Conservation (phyloP, 2,797 vertebrate species). For the Poecilia wingei region DNA sequence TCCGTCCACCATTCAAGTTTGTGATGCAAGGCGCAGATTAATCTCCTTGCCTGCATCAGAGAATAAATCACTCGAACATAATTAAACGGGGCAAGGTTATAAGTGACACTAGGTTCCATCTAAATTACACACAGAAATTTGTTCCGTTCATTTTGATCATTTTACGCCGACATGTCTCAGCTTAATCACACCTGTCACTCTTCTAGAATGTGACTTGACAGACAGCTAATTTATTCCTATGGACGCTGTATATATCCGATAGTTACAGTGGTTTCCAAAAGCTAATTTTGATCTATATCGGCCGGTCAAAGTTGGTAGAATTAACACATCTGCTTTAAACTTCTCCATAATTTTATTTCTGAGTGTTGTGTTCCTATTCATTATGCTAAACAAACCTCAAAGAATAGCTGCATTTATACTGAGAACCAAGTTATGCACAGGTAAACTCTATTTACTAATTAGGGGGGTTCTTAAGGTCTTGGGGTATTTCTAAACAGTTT, state of each 20-base stretch:
- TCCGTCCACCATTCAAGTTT: constrained; percentile 35
- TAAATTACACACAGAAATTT: constrained; percentile 94
- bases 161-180: constrained; percentile 90
- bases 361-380: not conserved
- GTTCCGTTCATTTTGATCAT: constrained; percentile 95
- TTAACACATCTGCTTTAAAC: not conserved
- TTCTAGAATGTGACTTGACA: constrained; percentile 64
- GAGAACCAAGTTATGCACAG: not conserved
- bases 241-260: not conserved
- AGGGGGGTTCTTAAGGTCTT: not conserved
- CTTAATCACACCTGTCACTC: constrained; percentile 93
- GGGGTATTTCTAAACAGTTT: not conserved
- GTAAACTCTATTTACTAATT: not conserved
- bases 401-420: not conserved
- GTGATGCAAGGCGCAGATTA: constrained; percentile 87
- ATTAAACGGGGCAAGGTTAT: constrained; percentile 96
- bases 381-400: not conserved
- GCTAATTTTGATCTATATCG: not conserved
- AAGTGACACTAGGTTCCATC: constrained; percentile 95
- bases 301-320: not conserved
- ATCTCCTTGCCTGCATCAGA: constrained; percentile 88
- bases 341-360: too few species aligned
- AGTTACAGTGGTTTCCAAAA: not conserved
- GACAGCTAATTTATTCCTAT: constrained; percentile 23
- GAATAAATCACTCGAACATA: constrained; percentile 96